Evolutionary conservation across 2,888 invertebrate species (phyloP).

Genomic region (Nycteola revayana): DNA sequence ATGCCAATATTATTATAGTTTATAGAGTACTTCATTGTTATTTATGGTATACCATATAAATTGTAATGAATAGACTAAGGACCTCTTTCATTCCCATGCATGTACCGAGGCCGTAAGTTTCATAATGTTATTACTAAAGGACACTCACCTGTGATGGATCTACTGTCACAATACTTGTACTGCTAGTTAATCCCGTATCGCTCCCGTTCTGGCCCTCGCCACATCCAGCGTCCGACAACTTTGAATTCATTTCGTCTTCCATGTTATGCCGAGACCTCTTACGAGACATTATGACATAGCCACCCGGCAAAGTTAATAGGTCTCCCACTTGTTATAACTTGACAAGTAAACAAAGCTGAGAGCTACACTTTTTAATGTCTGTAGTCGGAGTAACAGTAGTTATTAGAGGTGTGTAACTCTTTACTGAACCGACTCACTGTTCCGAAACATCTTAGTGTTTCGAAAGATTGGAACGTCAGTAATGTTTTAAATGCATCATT

Average conservation of each 20-base stretch:
- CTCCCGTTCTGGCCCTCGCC: slow-evolving; percentile 59
- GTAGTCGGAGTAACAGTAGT: slow-evolving; percentile 8
- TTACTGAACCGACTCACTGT: no score
- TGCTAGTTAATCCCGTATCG: slow-evolving; percentile 51
- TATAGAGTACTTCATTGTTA: no score
- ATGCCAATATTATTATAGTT: no score
- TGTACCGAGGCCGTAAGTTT: no score
- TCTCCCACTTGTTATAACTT: not conserved
- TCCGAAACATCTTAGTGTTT: no score
- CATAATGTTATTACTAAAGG: no score
- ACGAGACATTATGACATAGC: slow-evolving; percentile 72
- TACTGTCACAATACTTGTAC: slow-evolving; percentile 37
- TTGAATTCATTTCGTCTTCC: slow-evolving; percentile 64
- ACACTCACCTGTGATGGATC: slow-evolving; percentile 49
- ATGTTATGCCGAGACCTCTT: slow-evolving; percentile 56
- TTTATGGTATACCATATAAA: no score
- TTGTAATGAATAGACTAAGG: no score
- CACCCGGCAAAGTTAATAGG: slow-evolving; percentile 21
- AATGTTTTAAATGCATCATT: no score
- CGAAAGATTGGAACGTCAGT: no score
- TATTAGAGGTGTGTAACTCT: no score
- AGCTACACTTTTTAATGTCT: slow-evolving; percentile 6
- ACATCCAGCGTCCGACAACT: slow-evolving; percentile 45
- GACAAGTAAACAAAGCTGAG: slow-evolving; percentile 7
- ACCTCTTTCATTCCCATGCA: no score